These are phyloP conservation scores for Toxotes chatareus DNA, from an alignment of 2,113 vertebrate genomes.

Conservation along the genomic window DNA sequence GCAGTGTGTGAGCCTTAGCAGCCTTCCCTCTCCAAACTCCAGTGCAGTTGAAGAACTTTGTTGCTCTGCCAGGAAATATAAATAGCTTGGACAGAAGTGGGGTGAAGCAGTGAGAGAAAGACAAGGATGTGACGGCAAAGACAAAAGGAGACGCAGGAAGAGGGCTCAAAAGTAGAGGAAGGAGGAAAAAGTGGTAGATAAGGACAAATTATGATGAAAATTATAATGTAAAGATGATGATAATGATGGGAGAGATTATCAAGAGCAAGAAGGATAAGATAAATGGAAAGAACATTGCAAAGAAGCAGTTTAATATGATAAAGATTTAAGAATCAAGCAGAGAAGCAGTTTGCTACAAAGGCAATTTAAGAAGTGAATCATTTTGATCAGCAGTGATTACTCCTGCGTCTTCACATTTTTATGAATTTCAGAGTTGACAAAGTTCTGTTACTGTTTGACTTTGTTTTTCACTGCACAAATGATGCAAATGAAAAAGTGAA, in stretches of 20 bases:
- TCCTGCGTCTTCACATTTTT: neutral
- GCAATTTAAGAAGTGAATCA: conserved; percentile 11
- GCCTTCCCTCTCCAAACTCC: conserved; percentile 5
- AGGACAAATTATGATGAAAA: conserved; percentile 33
- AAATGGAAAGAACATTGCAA: conserved; percentile 22
- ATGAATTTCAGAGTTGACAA: neutral
- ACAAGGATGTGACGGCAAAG: neutral
- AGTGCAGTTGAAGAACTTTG: conserved; percentile 32
- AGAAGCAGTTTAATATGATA: conserved; percentile 23
- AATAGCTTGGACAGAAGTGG: conserved; percentile 15
- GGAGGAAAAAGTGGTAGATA: conserved; percentile 8
- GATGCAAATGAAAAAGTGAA: no score
- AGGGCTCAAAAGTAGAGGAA: no score
- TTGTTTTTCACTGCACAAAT: no score
- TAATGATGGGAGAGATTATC: conserved; percentile 52
- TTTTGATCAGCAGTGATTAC: conserved; percentile 18
- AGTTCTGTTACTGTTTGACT: neutral
- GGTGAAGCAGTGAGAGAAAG: neutral
- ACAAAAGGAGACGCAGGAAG: neutral
- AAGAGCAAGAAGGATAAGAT: conserved; percentile 26
- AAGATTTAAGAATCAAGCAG: neutral
- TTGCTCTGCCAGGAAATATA: conserved; percentile 42
- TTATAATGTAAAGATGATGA: conserved; percentile 35
- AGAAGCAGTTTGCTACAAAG: neutral
- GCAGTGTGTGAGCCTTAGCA: neutral